These are phyloP conservation scores for Clunio marinus DNA, from an alignment of 2,888 invertebrate genomes.

Conservation along the genomic window DNA sequence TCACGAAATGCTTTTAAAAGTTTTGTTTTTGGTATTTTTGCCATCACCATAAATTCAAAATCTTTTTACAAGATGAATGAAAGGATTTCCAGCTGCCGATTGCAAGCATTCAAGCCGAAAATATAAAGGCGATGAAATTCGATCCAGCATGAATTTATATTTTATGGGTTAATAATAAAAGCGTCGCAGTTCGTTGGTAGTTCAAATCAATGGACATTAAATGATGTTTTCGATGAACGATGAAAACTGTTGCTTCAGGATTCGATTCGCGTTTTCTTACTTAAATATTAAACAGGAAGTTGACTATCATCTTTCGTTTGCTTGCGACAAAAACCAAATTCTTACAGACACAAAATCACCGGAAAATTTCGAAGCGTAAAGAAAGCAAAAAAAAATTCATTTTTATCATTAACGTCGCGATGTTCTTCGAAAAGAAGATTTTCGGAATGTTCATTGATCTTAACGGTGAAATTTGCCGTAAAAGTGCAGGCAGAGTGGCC, in stretches of 20 bases:
- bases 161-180: slow-evolving; percentile 3
- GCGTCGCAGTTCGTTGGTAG: neutral
- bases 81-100: slow-evolving; percentile 28
- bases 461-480: slow-evolving; percentile 19
- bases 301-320: neutral
- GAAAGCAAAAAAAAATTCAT: neutral
- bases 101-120: neutral
- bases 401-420: neutral
- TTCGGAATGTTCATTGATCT: slow-evolving; percentile 29
- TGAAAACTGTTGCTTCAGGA: neutral
- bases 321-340: neutral
- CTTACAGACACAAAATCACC: no score
- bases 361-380: neutral
- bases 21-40: no score
- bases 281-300: no score
- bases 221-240: no score
- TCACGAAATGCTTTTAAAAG: no score
- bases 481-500: neutral
- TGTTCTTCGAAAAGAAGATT: neutral
- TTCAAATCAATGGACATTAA: neutral
- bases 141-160: neutral
- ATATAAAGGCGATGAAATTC: neutral
- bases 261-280: neutral
- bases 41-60: no score
- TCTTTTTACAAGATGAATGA: neutral